These are phyloP conservation scores for Sphaerophoria taeniata DNA, from an alignment of 2,888 invertebrate species.

Conservation along the genomic window DNA sequence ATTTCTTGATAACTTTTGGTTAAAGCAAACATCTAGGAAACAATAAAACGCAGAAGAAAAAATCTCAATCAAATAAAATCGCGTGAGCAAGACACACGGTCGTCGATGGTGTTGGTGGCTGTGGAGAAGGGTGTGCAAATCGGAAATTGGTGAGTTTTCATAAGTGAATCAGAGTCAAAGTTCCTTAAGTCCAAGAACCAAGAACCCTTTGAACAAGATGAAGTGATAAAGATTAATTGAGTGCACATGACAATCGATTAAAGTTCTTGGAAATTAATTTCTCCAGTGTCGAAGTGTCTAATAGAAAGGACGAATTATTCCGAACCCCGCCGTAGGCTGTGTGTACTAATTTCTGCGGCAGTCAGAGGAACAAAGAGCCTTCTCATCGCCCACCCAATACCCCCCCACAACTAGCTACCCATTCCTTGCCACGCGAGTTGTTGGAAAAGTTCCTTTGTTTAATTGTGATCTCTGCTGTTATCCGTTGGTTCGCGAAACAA, in stretches of 20 bases:
- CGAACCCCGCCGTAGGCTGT: slow-evolving; percentile 22
- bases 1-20: not conserved
- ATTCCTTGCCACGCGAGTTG: slow-evolving; percentile 5
- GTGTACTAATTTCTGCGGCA: slow-evolving; percentile 35
- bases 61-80: slow-evolving; percentile 2
- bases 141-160: slow-evolving; percentile 57
- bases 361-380: slow-evolving; percentile 26
- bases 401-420: not conserved
- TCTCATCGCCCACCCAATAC: slow-evolving; percentile 22
- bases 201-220: slow-evolving; percentile 45
- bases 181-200: slow-evolving; percentile 15
- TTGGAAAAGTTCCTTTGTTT: slow-evolving; percentile 61
- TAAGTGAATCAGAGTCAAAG: slow-evolving; percentile 8
- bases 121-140: slow-evolving; percentile 21
- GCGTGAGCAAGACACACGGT: not conserved
- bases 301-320: slow-evolving; percentile 4
- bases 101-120: no score
- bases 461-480: slow-evolving; percentile 49
- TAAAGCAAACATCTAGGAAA: not conserved
- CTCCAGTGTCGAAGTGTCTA: not conserved
- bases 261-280: slow-evolving; percentile 54
- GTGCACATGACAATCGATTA: slow-evolving; percentile 66
- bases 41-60: slow-evolving; percentile 28
- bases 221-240: slow-evolving; percentile 72
- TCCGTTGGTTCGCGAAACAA: slow-evolving; percentile 31